Conservation (phyloP, 2,888 invertebrate species). For the Schizotus pectinicornis region DNA sequence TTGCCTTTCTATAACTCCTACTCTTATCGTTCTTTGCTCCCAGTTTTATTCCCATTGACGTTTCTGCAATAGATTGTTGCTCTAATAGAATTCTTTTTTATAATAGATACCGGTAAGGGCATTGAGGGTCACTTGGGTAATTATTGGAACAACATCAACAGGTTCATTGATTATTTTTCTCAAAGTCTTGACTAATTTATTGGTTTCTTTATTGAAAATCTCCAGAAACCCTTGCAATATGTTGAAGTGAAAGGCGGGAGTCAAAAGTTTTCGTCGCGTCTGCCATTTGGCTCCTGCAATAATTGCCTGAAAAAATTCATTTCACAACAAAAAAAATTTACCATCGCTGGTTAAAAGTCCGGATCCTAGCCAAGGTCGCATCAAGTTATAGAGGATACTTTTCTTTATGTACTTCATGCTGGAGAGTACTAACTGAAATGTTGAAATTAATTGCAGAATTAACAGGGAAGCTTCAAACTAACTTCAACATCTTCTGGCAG, state of each 20-base stretch:
- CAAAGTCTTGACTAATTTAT: slow-evolving; percentile 27
- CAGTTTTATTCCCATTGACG: slow-evolving; percentile 28
- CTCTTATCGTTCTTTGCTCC: slow-evolving; percentile 2
- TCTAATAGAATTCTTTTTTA: not conserved
- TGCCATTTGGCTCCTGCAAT: slow-evolving; percentile 31
- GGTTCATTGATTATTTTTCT: slow-evolving; percentile 6
- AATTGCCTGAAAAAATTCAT: no score
- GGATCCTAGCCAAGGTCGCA: slow-evolving; percentile 35
- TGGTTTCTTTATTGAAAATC: slow-evolving; percentile 36
- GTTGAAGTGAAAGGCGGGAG: slow-evolving; percentile 39
- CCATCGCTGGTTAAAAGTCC: slow-evolving; percentile 37
- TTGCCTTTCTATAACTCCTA: slow-evolving; percentile 28
- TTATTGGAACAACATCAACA: slow-evolving; percentile 29
- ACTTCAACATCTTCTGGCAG: slow-evolving; percentile 36
- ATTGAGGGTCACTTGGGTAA: slow-evolving; percentile 34
- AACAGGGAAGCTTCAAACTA: not conserved
- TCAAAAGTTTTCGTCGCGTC: slow-evolving; percentile 34
- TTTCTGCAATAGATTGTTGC: slow-evolving; percentile 19
- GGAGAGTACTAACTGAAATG: slow-evolving; percentile 24
- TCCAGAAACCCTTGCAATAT: slow-evolving; percentile 35
- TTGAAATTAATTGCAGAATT: no score
- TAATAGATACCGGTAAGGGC: no score
- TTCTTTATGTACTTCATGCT: slow-evolving; percentile 32
- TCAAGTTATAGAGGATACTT: slow-evolving; percentile 25
- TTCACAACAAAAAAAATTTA: not conserved